Base-by-base conservation (phyloP, 2,797 vertebrate genomes). In the Enteromius fasciolatus region DNA sequence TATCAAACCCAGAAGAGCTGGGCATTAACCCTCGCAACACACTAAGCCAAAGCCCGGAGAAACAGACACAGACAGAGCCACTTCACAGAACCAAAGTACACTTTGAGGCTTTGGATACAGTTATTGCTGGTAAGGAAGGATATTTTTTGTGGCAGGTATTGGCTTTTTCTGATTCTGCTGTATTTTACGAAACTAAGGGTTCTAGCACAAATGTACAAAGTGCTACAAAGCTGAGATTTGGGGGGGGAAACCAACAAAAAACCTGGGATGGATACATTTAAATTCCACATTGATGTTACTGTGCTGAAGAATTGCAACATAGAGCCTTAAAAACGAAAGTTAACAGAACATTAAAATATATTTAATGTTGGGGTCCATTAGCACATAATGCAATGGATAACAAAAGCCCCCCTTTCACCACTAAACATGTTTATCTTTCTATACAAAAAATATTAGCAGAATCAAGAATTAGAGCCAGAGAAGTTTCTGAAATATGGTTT, bases 101-200 rank as follows among this genome's bases (percentile, higher is more conserved):
- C 79, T 95, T 94, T 72, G 90, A 93, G 72, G 88, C 94, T 57
- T 25, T 93, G 82, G 93, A 95, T 87, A 92, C 93, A 44, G 95
- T 95, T 84, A 90, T 94, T 3, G 93, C 93, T 7, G 94, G 94
- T 82, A 92, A 94, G 18, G 94, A 95, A 72, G 93, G 91, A 9
- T 91, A 28, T 84, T 54, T 66, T 46, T 81, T 28, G 41, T 52
- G 28, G 79, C 63, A 50, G 54, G n/a, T 74, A 25, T 54, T 50
- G n/a, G 61, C 17, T 28, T 75, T 72, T 61, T 36, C 31, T 81
- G 44, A 80, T 28, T 31, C 23, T 80, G 20, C 1, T 70, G 3
- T 39, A 10, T 76, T 67, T 57, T 82, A 25, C 75, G 59, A 57
- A 67, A 61, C n/a, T 20, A 64, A 33, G 39, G 39, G n/a, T 46